phyloP scores from a whole-genome alignment of 1,140 invertebrate genomes.

The Aphaenogaster floridana region DNA sequence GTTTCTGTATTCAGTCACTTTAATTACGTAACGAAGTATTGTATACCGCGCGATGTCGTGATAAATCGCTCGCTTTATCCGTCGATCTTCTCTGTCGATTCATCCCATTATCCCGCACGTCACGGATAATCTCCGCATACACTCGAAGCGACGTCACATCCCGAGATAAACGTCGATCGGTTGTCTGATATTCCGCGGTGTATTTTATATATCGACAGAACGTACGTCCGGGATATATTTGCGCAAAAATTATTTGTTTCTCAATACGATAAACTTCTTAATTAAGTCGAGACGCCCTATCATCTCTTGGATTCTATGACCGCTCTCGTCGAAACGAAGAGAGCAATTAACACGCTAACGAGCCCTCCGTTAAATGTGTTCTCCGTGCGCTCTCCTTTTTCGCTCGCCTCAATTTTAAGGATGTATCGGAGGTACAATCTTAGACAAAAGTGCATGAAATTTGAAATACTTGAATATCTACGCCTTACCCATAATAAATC shows the following conservation, averaged over 20 bases:
- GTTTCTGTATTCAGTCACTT: constrained; percentile 46
- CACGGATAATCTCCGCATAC: constrained; percentile 58
- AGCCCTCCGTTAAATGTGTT: constrained; percentile 57
- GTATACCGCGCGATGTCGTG: constrained; percentile 34
- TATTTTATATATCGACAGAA: constrained; percentile 43
- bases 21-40: constrained; percentile 56
- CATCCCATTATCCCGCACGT: constrained; percentile 58
- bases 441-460: too few species aligned
- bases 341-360: constrained; percentile 70
- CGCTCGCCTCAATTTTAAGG: constrained; percentile 15
- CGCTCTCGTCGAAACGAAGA: constrained; percentile 40
- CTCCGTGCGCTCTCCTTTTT: constrained; percentile 11
- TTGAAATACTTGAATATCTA: too few species aligned
- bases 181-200: constrained; percentile 29
- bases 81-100: constrained; percentile 46
- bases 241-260: constrained; percentile 45
- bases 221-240: constrained; percentile 11
- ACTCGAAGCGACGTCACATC: constrained; percentile 51
- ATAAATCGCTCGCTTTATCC: constrained; percentile 62
- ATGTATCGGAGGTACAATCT: too few species aligned
- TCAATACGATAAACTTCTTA: constrained; percentile 54
- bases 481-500: too few species aligned
- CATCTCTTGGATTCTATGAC: constrained; percentile 33
- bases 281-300: constrained; percentile 61
- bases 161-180: constrained; percentile 51